These are phyloP conservation scores for Catonia carolina DNA, from an alignment of 2,888 invertebrate species.

Conservation along the genomic window DNA sequence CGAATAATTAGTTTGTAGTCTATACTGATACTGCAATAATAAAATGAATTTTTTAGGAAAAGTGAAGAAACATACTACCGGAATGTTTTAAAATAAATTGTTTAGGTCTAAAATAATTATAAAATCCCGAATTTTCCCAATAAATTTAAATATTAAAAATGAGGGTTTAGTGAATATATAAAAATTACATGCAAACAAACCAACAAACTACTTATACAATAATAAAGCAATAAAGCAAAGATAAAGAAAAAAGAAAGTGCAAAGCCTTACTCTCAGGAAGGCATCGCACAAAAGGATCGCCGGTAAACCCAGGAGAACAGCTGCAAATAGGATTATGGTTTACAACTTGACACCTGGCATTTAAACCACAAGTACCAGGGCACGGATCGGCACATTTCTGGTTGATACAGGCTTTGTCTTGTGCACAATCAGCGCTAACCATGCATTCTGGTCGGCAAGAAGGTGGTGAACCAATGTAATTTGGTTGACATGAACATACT, in stretches of 20 bases:
- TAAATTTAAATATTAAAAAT: too few species aligned
- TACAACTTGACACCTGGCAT: constrained; percentile 70
- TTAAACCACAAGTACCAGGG: constrained; percentile 65
- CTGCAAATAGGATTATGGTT: constrained; percentile 68
- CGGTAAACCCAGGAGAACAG: constrained; percentile 51
- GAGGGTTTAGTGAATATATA: too few species aligned
- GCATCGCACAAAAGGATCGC: constrained; percentile 54
- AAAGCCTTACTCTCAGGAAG: constrained; percentile 38
- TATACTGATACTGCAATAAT: too few species aligned
- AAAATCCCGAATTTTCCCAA: too few species aligned
- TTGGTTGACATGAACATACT: constrained; percentile 66
- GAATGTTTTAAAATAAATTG: too few species aligned
- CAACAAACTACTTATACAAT: neutral
- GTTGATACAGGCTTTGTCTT: constrained; percentile 67
- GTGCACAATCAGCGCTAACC: constrained; percentile 68
- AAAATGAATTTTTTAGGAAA: too few species aligned
- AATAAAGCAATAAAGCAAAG: constrained; percentile 33
- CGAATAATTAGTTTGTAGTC: too few species aligned
- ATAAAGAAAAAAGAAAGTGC: constrained; percentile 9
- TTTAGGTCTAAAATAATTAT: too few species aligned
- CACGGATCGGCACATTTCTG: constrained; percentile 74
- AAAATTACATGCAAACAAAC: neutral
- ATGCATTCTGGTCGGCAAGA: constrained; percentile 71
- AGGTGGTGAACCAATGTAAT: constrained; percentile 68
- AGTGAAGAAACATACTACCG: too few species aligned